Conservation (phyloP, 2,113 vertebrate species). For the Daphoenositta chrysoptera region DNA sequence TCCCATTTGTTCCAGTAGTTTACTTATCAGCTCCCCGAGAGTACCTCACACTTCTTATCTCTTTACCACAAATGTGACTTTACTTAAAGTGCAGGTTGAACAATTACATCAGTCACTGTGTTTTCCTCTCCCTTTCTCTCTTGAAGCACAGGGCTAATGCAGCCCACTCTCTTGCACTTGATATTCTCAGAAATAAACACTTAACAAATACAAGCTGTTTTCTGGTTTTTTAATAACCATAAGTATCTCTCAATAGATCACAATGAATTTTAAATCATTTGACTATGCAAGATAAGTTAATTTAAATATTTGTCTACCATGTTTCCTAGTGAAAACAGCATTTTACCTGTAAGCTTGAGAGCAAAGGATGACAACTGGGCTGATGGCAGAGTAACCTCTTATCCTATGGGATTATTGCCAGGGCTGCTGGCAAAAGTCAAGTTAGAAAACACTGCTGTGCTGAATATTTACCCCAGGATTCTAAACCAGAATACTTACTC, state of each 20-base stretch:
- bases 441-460: background rate
- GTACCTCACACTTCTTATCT: background rate
- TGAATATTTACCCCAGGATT: background rate
- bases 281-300: background rate
- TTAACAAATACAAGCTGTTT: conserved; percentile 12
- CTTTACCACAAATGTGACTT: background rate
- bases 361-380: background rate
- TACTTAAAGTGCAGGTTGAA: background rate
- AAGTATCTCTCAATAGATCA: background rate
- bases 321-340: background rate
- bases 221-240: background rate
- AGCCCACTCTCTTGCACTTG: background rate
- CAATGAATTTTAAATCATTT: background rate
- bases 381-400: background rate
- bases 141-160: background rate
- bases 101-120: background rate
- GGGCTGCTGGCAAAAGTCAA: background rate
- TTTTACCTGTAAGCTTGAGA: background rate
- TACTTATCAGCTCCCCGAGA: background rate
- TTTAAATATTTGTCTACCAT: background rate
- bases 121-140: background rate
- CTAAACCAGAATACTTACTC: background rate
- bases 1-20: background rate
- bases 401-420: background rate
- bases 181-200: background rate